Conservation (phyloP, 1,140 invertebrate genomes). For the Notospermus geniculatus region DNA sequence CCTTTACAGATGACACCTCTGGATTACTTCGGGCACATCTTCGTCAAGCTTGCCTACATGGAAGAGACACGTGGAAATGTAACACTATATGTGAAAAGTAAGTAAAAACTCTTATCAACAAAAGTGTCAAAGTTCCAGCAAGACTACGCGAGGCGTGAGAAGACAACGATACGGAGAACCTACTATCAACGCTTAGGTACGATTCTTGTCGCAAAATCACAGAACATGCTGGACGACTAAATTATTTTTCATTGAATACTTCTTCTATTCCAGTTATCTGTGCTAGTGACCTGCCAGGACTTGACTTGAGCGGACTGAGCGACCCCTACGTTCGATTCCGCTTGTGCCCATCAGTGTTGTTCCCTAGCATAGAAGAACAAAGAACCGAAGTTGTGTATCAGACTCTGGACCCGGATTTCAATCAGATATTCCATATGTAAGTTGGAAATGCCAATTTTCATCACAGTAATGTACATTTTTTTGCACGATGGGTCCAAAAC, state of each 20-base stretch:
- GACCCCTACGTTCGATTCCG: slow-evolving; percentile 93
- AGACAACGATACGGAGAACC: too few species aligned
- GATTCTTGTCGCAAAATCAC: too few species aligned
- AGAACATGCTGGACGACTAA: too few species aligned
- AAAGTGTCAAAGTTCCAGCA: too few species aligned
- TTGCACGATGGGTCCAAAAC: too few species aligned
- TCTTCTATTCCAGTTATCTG: slow-evolving; percentile 65
- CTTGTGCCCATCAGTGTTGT: slow-evolving; percentile 76
- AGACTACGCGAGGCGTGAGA: too few species aligned
- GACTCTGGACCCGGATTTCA: slow-evolving; percentile 88
- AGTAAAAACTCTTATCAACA: too few species aligned
- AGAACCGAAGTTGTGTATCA: slow-evolving; percentile 88
- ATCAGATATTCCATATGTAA: slow-evolving; percentile 92
- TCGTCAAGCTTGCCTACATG: slow-evolving; percentile 38
- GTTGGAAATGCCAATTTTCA: slow-evolving; percentile 55
- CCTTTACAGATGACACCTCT: slow-evolving; percentile 31
- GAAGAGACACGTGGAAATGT: slow-evolving; percentile 44
- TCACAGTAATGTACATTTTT: too few species aligned
- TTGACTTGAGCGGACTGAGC: slow-evolving; percentile 61
- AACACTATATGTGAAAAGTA: slow-evolving; percentile 41
- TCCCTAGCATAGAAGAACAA: slow-evolving; percentile 75
- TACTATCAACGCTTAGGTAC: too few species aligned
- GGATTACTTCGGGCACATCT: slow-evolving; percentile 44
- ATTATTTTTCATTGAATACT: background rate
- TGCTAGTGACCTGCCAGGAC: slow-evolving; percentile 70